phyloP scores from a whole-genome alignment of 2,888 invertebrate species.

The Drosophila infuscata region DNA sequence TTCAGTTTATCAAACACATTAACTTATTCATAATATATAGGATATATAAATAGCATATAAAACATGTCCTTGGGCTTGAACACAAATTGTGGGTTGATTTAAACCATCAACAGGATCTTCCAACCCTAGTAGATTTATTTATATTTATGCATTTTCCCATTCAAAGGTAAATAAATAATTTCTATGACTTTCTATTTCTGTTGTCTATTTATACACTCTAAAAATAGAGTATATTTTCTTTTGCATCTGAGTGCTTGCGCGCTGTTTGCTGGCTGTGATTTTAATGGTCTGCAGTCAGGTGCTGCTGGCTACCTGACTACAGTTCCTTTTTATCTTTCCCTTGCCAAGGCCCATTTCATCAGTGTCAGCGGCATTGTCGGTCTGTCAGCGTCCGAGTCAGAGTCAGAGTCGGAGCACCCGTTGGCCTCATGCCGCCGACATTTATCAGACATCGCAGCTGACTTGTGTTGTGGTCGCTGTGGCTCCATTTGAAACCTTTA shows the following conservation, averaged over 20 bases:
- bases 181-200: not conserved
- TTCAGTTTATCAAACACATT: not conserved
- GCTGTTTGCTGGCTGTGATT: slow-evolving; percentile 23
- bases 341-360: slow-evolving; percentile 41
- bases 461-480: slow-evolving; percentile 37
- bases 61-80: not conserved
- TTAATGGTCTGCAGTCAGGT: slow-evolving; percentile 34
- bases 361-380: slow-evolving; percentile 63
- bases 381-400: slow-evolving; percentile 64
- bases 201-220: not conserved
- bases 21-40: not conserved
- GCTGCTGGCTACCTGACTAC: slow-evolving; percentile 30
- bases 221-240: slow-evolving; percentile 22
- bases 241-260: slow-evolving; percentile 6
- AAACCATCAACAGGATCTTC: not conserved
- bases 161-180: not conserved
- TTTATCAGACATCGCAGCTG: slow-evolving; percentile 62
- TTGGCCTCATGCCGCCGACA: slow-evolving; percentile 45
- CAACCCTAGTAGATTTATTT: not conserved
- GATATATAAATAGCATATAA: not conserved
- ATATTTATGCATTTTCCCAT: not conserved
- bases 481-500: slow-evolving; percentile 47
- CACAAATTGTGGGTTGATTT: not conserved
- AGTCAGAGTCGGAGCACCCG: slow-evolving; percentile 6
- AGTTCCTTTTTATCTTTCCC: slow-evolving; percentile 9